A percentile compares a stretch with the other conserved stretches of the same genome.
Evolutionary conservation across 2,888 invertebrate genomes (phyloP).

Genomic region (Xanthia icteritia): DNA sequence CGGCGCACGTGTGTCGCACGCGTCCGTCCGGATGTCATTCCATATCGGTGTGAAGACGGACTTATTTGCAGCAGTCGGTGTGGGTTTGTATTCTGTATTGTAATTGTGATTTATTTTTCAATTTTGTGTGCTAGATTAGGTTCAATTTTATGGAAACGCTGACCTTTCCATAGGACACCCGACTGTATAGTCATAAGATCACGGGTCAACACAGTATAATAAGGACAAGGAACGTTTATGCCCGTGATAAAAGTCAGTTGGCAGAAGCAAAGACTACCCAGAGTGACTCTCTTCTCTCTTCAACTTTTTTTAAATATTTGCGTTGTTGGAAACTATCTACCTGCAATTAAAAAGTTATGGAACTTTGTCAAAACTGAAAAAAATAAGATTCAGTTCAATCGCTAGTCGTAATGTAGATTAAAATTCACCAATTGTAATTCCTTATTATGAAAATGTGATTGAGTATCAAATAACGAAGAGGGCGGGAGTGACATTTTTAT

Average conservation of each 20-base stretch:
- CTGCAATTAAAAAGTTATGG: background rate
- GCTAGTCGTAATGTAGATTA: constrained; percentile 19
- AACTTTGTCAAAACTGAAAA: too few relatives aligned
- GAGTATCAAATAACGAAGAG: constrained; percentile 74
- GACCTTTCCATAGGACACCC: background rate
- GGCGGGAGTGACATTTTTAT: constrained; percentile 76
- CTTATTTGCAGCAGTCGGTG: constrained; percentile 63
- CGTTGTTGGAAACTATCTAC: too few relatives aligned
- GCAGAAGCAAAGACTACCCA: background rate
- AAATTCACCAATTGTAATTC: constrained; percentile 47
- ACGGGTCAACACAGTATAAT: too few relatives aligned
- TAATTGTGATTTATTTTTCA: constrained; percentile 37
- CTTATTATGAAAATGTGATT: constrained; percentile 66
- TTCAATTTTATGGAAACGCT: background rate
- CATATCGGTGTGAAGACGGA: constrained; percentile 68
- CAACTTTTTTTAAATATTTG: background rate
- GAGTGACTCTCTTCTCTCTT: background rate
- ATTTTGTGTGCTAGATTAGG: constrained; percentile 26
- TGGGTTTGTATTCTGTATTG: constrained; percentile 49
- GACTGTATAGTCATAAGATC: background rate
- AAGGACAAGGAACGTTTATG: background rate
- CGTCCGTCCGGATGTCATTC: constrained; percentile 75
- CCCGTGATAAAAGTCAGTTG: background rate
- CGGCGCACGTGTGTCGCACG: constrained; percentile 82
- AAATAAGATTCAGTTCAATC: too few relatives aligned